Percentiles rank a stretch among this genome's conserved stretches.
Evolutionary conservation across 2,888 invertebrate genomes (phyloP).

Genomic region (Xylota segnis): DNA sequence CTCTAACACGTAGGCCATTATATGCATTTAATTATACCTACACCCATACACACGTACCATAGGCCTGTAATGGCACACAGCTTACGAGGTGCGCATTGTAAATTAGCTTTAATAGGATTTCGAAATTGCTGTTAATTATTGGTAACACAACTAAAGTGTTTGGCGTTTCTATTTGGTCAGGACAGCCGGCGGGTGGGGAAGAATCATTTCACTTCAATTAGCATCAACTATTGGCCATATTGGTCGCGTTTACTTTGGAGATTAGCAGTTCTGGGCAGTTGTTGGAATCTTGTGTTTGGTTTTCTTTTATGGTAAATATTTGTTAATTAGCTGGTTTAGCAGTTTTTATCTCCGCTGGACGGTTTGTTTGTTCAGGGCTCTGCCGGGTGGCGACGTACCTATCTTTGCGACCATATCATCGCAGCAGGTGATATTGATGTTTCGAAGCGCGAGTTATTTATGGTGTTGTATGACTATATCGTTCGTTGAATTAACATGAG

Average conservation of each 20-base stretch:
- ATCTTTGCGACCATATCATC: neutral
- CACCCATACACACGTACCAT: constrained; percentile 18
- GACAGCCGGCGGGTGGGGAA: neutral
- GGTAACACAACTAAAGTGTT: constrained; percentile 72
- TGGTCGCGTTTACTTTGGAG: constrained; percentile 55
- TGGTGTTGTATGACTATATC: constrained; percentile 27
- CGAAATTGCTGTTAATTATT: constrained; percentile 75
- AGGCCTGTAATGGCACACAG: constrained; percentile 45
- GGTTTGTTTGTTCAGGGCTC: constrained; percentile 7
- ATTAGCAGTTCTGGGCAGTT: constrained; percentile 40
- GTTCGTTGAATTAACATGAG: constrained; percentile 31
- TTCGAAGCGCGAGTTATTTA: constrained; percentile 10
- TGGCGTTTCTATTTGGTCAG: constrained; percentile 53
- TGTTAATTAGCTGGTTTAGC: constrained; percentile 63
- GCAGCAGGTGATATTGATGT: constrained; percentile 11
- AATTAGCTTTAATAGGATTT: constrained; percentile 72
- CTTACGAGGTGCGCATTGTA: constrained; percentile 71
- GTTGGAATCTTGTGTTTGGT: constrained; percentile 23
- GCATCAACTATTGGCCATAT: constrained; percentile 67
- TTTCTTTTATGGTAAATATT: constrained; percentile 62
- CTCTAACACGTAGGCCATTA: constrained; percentile 61
- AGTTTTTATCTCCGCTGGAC: constrained; percentile 31
- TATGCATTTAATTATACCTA: constrained; percentile 69
- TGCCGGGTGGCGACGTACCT: neutral
- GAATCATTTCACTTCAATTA: constrained; percentile 74